A percentile compares a stretch with the other conserved stretches of the same genome.
Evolutionary conservation across 2,888 invertebrate genomes (phyloP).

Genomic region (Mantis religiosa): DNA sequence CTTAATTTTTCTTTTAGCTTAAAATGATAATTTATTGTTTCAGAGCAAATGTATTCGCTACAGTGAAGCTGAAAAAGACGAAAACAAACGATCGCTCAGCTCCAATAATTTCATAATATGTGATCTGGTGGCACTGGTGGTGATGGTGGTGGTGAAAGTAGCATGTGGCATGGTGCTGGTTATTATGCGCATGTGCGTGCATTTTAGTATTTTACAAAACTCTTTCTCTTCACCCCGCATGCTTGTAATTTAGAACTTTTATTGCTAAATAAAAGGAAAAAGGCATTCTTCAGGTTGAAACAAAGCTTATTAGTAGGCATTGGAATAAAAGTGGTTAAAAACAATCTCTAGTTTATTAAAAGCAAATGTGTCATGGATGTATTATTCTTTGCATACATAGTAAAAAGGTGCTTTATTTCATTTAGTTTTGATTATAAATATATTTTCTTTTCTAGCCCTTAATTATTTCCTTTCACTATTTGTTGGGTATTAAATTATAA

Average conservation of each 20-base stretch:
- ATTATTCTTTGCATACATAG: not conserved
- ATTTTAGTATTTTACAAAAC: not conserved
- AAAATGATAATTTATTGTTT: slow-evolving; percentile 40
- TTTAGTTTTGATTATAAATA: not conserved
- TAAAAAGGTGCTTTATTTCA: not conserved
- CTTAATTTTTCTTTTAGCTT: slow-evolving; percentile 31
- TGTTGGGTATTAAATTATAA: too few species aligned
- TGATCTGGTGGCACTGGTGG: not conserved
- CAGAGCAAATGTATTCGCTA: slow-evolving; percentile 84
- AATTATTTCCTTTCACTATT: too few species aligned
- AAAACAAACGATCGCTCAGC: slow-evolving; percentile 83
- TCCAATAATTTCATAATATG: slow-evolving; percentile 58
- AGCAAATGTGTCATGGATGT: not conserved
- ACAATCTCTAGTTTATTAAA: not conserved
- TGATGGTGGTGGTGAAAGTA: not conserved
- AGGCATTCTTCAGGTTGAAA: not conserved
- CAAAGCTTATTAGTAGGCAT: not conserved
- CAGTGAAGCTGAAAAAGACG: slow-evolving; percentile 82
- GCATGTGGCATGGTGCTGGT: not conserved
- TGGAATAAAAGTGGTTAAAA: not conserved
- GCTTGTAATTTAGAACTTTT: not conserved
- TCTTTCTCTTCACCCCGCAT: not conserved
- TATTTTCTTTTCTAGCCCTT: not conserved
- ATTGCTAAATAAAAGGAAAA: not conserved
- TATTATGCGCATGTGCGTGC: not conserved